Base-by-base conservation (phyloP, 1,140 invertebrate genomes). In the Platyscapa corneri region DNA sequence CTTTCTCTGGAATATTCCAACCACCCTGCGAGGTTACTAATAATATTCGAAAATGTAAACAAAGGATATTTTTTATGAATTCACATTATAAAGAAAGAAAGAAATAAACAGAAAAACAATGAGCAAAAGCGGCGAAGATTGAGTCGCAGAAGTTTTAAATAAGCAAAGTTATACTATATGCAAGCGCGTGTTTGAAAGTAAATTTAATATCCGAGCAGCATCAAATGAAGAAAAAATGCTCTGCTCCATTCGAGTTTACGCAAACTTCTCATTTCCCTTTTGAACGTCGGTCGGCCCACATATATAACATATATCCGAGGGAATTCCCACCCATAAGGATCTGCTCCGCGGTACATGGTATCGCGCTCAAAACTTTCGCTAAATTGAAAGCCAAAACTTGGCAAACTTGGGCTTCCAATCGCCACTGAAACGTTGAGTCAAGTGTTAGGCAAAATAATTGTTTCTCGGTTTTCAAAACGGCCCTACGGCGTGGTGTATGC, bases 401-500 rank as follows among this genome's bases (percentile, higher is more conserved):
- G 53, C 16, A 32, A 70, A 84, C 37, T 86, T 84, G 10, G 64
- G 27, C 27, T 42, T 82, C 84, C 88, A 88, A 88, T 89, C 86
- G 84, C 77, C 56, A 85, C 87, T 75, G 87, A 84, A 83, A 83
- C 78, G 86, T 87, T 80, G 86, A 84, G 85, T 81, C 76, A 89
- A 89, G 87, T 87, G 86, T 88, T 87, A 81, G 74, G 70, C 85
- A 84, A 88, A 88, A 89, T 89, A 88, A 86, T 87, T 88, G 86
- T 67, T 30, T 34, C 30, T 34, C 88, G 60, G 65, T 87, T 81
- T 79, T 88, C 67, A 46, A 32, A 65, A n/a, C 32, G 37, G 32
- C 12, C 56, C 30, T 16, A 34, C n/a, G 30, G 83, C 72, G 14
- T 7, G 34, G 8, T 70, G 30, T 18, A 7, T 12, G 37, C 5